phyloP scores from a whole-genome alignment of 2,888 invertebrate genomes.

The Dynastes grantii region DNA sequence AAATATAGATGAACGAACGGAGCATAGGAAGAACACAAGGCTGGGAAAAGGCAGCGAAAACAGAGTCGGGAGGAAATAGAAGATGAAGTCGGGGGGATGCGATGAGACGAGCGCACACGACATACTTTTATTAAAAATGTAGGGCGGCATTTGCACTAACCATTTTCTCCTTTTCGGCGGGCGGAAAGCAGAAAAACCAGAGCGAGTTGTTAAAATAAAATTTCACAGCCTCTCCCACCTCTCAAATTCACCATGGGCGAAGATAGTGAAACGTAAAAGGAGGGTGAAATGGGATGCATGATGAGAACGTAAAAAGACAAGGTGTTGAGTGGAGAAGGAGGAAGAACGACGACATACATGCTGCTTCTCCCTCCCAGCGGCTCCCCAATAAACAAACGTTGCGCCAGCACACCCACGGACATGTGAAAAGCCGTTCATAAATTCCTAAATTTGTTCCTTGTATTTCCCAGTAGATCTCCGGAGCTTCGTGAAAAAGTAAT shows the following conservation, averaged over 20 bases:
- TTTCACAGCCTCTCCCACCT: not conserved
- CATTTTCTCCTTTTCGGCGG: constrained; percentile 43
- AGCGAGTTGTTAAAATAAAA: constrained; percentile 37
- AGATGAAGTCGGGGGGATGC: not conserved
- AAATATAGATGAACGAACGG: constrained; percentile 58
- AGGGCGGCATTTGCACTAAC: constrained; percentile 50
- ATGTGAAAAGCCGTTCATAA: constrained; percentile 48
- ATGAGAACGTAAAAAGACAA: constrained; percentile 5
- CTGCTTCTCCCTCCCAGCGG: not conserved
- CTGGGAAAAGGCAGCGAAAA: not conserved
- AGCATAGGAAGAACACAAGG: constrained; percentile 7
- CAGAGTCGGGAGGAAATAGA: not conserved
- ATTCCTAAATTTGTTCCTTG: constrained; percentile 51
- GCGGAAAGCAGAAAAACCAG: not conserved
- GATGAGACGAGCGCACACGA: constrained; percentile 38
- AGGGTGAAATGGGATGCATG: not conserved
- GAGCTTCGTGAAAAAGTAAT: constrained; percentile 50
- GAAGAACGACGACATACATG: not conserved
- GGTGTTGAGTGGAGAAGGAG: constrained; percentile 3
- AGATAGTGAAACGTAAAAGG: not conserved
- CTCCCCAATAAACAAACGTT: constrained; percentile 32
- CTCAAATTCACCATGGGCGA: not conserved
- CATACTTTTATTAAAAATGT: constrained; percentile 51
- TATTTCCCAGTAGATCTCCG: constrained; percentile 50
- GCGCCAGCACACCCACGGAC: constrained; percentile 18